phyloP scores from a whole-genome alignment of 2,113 vertebrate species.

The Phalacrocorax brasilianus region DNA sequence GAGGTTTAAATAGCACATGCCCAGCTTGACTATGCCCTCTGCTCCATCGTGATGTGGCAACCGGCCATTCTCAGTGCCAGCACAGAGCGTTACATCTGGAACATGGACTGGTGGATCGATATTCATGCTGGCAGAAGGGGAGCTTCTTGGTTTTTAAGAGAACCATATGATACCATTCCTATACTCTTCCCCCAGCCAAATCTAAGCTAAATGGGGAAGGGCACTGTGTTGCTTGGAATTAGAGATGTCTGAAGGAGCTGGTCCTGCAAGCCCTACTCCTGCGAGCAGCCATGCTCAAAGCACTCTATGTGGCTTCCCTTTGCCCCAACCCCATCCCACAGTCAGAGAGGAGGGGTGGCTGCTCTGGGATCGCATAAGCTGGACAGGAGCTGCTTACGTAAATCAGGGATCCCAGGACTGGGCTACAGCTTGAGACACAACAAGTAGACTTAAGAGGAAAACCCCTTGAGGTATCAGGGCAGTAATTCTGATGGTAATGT shows the following conservation, averaged over 20 bases:
- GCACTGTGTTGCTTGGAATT: neutral
- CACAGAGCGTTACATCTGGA: neutral
- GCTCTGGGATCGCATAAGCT: neutral
- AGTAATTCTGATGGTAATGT: slow-evolving; percentile 73
- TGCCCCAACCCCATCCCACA: neutral
- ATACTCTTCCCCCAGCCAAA: neutral
- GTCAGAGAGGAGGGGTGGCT: neutral
- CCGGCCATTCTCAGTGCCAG: neutral
- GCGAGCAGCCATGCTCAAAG: neutral
- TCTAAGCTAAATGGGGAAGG: neutral
- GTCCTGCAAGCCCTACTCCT: neutral
- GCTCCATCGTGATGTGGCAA: neutral
- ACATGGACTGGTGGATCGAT: neutral
- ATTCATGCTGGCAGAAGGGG: neutral
- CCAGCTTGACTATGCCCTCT: neutral
- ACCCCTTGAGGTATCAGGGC: slow-evolving; percentile 49
- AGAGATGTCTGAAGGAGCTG: neutral
- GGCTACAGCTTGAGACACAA: neutral
- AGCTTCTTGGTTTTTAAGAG: neutral
- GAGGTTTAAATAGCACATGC: neutral
- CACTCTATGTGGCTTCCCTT: neutral
- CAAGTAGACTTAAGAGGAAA: slow-evolving; percentile 3
- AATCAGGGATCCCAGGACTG: neutral
- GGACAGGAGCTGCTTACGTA: neutral
- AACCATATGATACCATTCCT: neutral